Evolutionary conservation across 1,140 invertebrate species (phyloP).

Genomic region (Caenorhabditis inopinata): DNA sequence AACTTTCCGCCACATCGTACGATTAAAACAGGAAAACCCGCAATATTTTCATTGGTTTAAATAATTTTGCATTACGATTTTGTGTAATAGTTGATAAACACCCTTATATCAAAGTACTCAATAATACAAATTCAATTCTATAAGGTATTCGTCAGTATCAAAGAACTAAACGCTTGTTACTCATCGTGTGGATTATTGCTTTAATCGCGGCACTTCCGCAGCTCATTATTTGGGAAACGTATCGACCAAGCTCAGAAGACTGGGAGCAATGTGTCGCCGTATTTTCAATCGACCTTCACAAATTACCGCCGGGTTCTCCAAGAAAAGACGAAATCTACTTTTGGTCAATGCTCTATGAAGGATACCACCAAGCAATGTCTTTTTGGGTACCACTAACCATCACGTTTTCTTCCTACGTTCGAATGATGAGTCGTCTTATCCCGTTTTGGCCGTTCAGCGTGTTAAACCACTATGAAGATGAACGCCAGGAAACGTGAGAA

Average conservation of each 20-base stretch:
- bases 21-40: too few relatives aligned
- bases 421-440: slow-evolving; percentile 1
- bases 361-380: neutral
- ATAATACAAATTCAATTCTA: neutral
- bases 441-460: slow-evolving; percentile 12
- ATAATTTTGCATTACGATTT: too few relatives aligned
- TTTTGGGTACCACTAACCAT: neutral
- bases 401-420: neutral
- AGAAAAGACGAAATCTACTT: neutral
- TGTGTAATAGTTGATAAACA: too few relatives aligned
- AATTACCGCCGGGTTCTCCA: neutral
- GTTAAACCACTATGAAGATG: neutral
- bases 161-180: slow-evolving; percentile 53
- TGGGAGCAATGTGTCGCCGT: slow-evolving; percentile 60
- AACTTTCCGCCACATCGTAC: too few relatives aligned
- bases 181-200: slow-evolving; percentile 53
- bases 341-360: slow-evolving; percentile 5
- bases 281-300: slow-evolving; percentile 40
- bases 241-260: slow-evolving; percentile 42
- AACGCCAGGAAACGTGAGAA: neutral
- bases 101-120: neutral
- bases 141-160: slow-evolving; percentile 49
- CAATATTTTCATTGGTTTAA: too few relatives aligned
- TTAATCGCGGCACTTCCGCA: slow-evolving; percentile 57
- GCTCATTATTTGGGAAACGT: slow-evolving; percentile 56